A percentile compares a stretch with the other conserved stretches of the same genome.
Evolutionary conservation across 2,797 vertebrate species (phyloP).

Genomic region (Pseudopleuronectes americanus): DNA sequence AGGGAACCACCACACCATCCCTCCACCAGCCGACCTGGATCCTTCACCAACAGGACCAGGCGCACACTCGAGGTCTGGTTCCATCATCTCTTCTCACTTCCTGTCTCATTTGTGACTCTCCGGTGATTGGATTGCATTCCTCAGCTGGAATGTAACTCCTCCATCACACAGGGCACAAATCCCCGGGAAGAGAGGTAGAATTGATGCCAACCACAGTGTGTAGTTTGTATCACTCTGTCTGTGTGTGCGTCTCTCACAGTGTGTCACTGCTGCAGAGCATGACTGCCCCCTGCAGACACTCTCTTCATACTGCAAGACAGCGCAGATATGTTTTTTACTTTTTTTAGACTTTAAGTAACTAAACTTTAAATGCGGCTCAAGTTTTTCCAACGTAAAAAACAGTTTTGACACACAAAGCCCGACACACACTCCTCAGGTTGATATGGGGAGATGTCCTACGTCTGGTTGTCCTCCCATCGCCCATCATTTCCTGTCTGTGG

Average conservation of each 20-base stretch:
- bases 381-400: not conserved
- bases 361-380: not conserved
- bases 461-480: constrained; percentile 66
- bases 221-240: constrained; percentile 47
- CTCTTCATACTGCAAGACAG: constrained; percentile 43
- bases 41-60: constrained; percentile 49
- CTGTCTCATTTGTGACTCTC: constrained; percentile 31
- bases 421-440: constrained; percentile 32
- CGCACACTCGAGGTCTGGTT: constrained; percentile 36
- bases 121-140: constrained; percentile 39
- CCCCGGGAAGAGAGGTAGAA: constrained; percentile 50
- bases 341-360: not conserved
- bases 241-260: constrained; percentile 48
- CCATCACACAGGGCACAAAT: constrained; percentile 15
- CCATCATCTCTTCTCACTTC: constrained; percentile 54
- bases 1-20: constrained; percentile 43
- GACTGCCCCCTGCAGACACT: constrained; percentile 74
- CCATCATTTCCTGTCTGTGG: constrained; percentile 72
- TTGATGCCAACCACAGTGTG: constrained; percentile 62
- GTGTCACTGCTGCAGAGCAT: constrained; percentile 67
- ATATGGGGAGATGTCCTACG: constrained; percentile 69
- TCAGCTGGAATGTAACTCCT: constrained; percentile 27
- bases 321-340: not conserved
- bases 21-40: constrained; percentile 51
- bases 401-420: constrained; percentile 12